A percentile compares a stretch with the other conserved stretches of the same genome.
phyloP scores from a whole-genome alignment of 2,113 vertebrate species.

The Pitta sordida region DNA sequence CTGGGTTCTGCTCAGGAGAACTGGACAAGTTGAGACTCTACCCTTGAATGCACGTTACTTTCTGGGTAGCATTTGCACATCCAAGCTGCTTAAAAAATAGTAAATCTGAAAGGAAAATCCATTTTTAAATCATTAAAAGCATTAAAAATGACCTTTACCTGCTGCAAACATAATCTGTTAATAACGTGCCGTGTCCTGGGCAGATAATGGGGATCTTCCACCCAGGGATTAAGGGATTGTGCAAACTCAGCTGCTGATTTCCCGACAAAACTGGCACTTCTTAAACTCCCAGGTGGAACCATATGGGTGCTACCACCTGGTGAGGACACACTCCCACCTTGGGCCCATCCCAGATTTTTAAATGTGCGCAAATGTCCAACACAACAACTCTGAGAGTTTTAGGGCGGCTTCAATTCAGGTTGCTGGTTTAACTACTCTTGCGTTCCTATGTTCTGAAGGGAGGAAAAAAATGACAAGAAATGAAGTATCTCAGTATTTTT shows the following conservation, averaged over 20 bases:
- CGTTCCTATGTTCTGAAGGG: not conserved
- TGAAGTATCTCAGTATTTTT: accelerated
- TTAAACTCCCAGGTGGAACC: not conserved
- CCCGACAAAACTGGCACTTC: not conserved
- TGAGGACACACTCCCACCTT: not conserved
- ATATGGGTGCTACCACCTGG: not conserved
- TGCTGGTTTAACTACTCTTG: not conserved
- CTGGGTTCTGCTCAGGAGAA: not conserved
- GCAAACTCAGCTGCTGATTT: constrained; percentile 20
- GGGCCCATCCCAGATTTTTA: not conserved
- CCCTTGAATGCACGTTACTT: not conserved
- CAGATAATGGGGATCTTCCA: constrained; percentile 67
- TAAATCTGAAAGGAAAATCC: constrained; percentile 62
- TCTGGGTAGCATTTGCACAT: not conserved
- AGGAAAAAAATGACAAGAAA: not conserved
- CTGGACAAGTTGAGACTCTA: not conserved
- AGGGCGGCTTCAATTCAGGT: not conserved
- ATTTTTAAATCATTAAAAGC: constrained; percentile 69
- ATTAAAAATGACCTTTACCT: constrained; percentile 73
- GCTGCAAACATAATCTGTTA: constrained; percentile 70
- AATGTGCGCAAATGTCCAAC: not conserved
- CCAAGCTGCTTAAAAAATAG: constrained; percentile 41
- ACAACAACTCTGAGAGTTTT: too few relatives aligned
- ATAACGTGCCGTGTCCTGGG: constrained; percentile 61
- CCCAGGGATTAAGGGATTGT: constrained; percentile 52